Evolutionary conservation across 2,888 invertebrate genomes (phyloP).

Genomic region (Monopis laevigella): DNA sequence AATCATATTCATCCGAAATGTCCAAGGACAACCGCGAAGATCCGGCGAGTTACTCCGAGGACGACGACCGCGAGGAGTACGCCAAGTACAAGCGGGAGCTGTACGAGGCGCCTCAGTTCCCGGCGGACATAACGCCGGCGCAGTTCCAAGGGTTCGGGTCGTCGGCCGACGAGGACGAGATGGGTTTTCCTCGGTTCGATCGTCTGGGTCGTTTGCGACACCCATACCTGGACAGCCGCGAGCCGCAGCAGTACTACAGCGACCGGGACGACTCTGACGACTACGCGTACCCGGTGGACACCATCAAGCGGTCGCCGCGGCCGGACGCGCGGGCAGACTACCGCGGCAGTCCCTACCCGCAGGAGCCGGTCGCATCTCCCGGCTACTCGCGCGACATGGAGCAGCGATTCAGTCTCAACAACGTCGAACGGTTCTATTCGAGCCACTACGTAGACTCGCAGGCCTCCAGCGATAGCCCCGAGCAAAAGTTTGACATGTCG

Average conservation of each 20-base stretch:
- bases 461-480: constrained; percentile 73
- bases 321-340: constrained; percentile 55
- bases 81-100: constrained; percentile 45
- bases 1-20: constrained; percentile 70
- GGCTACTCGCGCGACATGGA: constrained; percentile 49
- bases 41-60: constrained; percentile 60
- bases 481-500: constrained; percentile 77
- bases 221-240: constrained; percentile 59
- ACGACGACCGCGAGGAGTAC: constrained; percentile 62
- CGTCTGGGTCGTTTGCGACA: constrained; percentile 65
- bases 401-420: constrained; percentile 58
- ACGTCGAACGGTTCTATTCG: constrained; percentile 57
- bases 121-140: constrained; percentile 54
- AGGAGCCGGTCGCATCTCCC: constrained; percentile 29
- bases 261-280: constrained; percentile 60
- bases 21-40: constrained; percentile 64
- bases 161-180: constrained; percentile 72
- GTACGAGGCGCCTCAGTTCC: constrained; percentile 52
- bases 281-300: constrained; percentile 60
- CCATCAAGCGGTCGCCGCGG: constrained; percentile 60
- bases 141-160: constrained; percentile 71
- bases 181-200: constrained; percentile 72
- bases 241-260: constrained; percentile 49
- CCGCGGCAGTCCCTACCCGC: constrained; percentile 55
- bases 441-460: constrained; percentile 69